phyloP scores from a whole-genome alignment of 1,140 invertebrate species.

The Drosophila rhopaloa region DNA sequence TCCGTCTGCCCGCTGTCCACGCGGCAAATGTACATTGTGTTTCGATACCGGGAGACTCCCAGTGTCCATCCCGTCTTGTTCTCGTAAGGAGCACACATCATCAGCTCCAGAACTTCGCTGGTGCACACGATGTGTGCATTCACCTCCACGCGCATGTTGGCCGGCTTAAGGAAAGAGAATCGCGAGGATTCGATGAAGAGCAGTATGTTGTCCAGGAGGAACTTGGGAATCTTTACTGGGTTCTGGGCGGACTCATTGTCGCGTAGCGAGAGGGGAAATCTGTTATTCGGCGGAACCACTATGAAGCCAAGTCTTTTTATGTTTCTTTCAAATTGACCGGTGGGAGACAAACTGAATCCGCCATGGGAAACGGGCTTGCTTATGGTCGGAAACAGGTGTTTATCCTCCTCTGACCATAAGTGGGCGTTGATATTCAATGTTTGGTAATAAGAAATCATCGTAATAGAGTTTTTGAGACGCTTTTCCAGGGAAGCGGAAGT shows the following conservation, averaged over 20 bases:
- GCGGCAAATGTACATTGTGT: conserved; percentile 53
- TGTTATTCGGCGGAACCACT: neutral
- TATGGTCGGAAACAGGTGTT: conserved; percentile 19
- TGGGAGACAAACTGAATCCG: conserved; percentile 40
- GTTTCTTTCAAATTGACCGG: conserved; percentile 29
- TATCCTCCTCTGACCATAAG: conserved; percentile 2
- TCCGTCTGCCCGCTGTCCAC: neutral
- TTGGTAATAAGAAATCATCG: neutral
- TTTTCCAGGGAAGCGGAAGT: no score
- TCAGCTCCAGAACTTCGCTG: conserved; percentile 40
- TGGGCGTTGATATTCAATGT: conserved; percentile 22
- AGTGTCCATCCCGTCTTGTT: conserved; percentile 40
- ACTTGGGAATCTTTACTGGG: neutral
- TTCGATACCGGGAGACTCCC: conserved; percentile 39
- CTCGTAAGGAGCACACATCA: conserved; percentile 61
- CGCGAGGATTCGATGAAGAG: conserved; percentile 16
- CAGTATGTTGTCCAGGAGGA: conserved; percentile 50
- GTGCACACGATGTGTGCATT: conserved; percentile 50
- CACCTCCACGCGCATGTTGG: neutral
- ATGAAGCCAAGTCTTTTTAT: conserved; percentile 18
- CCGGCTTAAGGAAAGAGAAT: neutral
- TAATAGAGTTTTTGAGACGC: no score
- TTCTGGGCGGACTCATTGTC: neutral
- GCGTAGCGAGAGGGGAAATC: conserved; percentile 28
- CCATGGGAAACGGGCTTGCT: conserved; percentile 16